Base-by-base conservation (phyloP, 2,888 invertebrate genomes). In the Agelastica alni region DNA sequence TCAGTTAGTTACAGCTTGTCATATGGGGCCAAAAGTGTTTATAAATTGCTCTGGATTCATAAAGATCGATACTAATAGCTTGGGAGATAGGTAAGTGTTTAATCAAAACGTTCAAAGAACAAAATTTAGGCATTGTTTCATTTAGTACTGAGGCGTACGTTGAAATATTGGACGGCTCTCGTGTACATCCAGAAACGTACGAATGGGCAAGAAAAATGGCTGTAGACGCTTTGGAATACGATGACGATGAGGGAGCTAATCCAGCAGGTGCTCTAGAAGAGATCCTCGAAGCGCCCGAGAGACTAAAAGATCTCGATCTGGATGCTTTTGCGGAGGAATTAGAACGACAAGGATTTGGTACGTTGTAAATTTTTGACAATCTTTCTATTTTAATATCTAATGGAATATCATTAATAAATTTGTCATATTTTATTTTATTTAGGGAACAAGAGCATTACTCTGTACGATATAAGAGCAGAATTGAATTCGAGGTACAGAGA, bases 131-230 rank as follows among this genome's bases (percentile, higher is more conserved):
- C n/a, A n/a, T n/a, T n/a, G n/a, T n/a, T n/a, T n/a, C n/a, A n/a
- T n/a, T n/a, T 48, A 84, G 93, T 71, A 96, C 96, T 0, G 96
- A 96, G 71, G 91, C 93, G 0, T 96, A 96, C 69, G 93, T 96
- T 0, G 91, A 97, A 79, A 95, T 97, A 1, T 79, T 99, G 46
- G 99, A 99, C 72, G 96, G 97, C 0, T 96, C 98, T 0, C 84
- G 99, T 65, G 97, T 99, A 0, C 99, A 99, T 79, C 98, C 98
- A 0, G 99, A 99, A 79, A 96, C 97, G 0, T 99, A 99, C 75
- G 99, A 99, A 72, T 98, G 98, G 98, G 99, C 99, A 0, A 82
- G 98, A 31, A 99, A 99, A 79, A 99, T 99, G 98, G 99, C 99
- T 0, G 96, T 98, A 0, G 99, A 99, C 77, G 99, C 99, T 1